These are phyloP conservation scores for Ciconia nigra DNA, from an alignment of 2,797 vertebrate species.

Conservation along the genomic window DNA sequence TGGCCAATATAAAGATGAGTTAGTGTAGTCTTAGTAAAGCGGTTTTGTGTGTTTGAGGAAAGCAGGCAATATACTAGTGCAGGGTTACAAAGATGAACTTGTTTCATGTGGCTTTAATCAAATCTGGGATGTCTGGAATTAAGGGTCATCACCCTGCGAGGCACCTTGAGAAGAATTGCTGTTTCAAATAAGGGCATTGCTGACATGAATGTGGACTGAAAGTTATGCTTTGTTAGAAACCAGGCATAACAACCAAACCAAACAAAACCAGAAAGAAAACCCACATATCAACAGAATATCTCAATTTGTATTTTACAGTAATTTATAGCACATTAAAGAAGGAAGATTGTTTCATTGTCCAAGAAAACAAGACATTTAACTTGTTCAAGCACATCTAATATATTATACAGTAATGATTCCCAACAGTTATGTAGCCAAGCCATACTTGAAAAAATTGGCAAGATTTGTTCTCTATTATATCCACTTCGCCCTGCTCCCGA, in stretches of 20 bases:
- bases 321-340: slow-evolving; percentile 1
- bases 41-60: neutral
- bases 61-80: neutral
- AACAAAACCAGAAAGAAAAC: slow-evolving; percentile 44
- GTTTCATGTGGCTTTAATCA: slow-evolving; percentile 65
- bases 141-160: slow-evolving; percentile 30
- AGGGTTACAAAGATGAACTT: slow-evolving; percentile 6
- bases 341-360: neutral
- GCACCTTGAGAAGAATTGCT: slow-evolving; percentile 50
- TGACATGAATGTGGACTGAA: slow-evolving; percentile 46
- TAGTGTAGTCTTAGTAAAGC: neutral
- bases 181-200: slow-evolving; percentile 51
- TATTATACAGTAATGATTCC: neutral
- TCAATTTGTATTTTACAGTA: neutral
- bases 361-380: slow-evolving; percentile 5
- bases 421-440: slow-evolving; percentile 9
- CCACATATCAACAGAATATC: slow-evolving; percentile 25
- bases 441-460: neutral
- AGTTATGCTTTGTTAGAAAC: slow-evolving; percentile 32
- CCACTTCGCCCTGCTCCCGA: neutral
- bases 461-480: neutral
- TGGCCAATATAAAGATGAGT: neutral
- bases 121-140: slow-evolving; percentile 36
- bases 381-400: slow-evolving; percentile 11
- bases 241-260: slow-evolving; percentile 50